Percentiles rank a stretch among this genome's conserved stretches.
Evolutionary conservation across 2,797 vertebrate species (phyloP).

Genomic region (Sibirionetta formosa): DNA sequence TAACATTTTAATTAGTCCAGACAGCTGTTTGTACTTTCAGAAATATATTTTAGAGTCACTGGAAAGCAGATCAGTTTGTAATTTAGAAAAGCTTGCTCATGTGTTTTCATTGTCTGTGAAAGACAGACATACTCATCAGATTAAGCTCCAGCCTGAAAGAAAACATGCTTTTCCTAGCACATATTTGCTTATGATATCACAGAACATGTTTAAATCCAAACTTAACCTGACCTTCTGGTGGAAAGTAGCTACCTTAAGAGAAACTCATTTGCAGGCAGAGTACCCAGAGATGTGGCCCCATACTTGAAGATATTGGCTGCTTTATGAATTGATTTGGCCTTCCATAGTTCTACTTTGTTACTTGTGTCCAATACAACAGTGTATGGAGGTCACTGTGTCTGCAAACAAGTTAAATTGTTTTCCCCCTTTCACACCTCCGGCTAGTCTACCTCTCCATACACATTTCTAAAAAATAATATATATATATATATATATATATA

Average conservation of each 20-base stretch:
- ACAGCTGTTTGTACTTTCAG: slow-evolving; percentile 47
- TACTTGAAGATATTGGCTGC: not conserved
- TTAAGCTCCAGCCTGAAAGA: slow-evolving; percentile 13
- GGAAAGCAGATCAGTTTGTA: slow-evolving; percentile 54
- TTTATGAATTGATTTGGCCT: not conserved
- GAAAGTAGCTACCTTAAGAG: not conserved
- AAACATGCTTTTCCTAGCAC: not conserved
- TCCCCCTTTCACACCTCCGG: not conserved
- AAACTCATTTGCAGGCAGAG: not conserved
- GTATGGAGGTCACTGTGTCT: not conserved
- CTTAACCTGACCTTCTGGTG: not conserved
- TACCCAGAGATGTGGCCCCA: not conserved
- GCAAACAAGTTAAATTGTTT: not conserved
- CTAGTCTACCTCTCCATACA: not conserved
- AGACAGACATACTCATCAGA: not conserved
- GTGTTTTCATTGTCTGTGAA: slow-evolving; percentile 28
- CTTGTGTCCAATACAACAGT: not conserved
- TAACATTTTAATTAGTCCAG: slow-evolving; percentile 67
- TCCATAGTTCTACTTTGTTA: not conserved
- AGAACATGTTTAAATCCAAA: slow-evolving; percentile 9
- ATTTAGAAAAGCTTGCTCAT: slow-evolving; percentile 50
- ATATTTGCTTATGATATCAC: not conserved
- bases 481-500: too few relatives aligned
- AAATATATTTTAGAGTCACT: slow-evolving; percentile 54
- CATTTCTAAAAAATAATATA: not conserved